phyloP scores from a whole-genome alignment of 2,888 invertebrate species.

The Carterocephalus palaemon region DNA sequence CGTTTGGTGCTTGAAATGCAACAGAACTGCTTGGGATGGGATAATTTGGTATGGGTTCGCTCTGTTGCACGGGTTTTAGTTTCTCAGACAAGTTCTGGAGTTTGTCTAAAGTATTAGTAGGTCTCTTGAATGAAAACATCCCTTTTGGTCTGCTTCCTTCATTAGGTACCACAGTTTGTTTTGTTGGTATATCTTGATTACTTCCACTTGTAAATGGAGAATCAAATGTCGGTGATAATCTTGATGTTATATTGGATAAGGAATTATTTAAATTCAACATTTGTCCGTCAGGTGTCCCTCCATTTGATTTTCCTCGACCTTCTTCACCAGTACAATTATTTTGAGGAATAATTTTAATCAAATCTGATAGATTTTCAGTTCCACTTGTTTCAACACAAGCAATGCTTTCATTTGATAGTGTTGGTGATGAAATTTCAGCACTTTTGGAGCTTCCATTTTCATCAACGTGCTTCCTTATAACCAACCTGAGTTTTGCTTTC shows the following conservation, averaged over 20 bases:
- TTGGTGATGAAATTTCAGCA: constrained; percentile 51
- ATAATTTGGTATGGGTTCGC: constrained; percentile 42
- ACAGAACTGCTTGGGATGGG: constrained; percentile 60
- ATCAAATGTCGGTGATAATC: neutral
- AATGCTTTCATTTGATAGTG: constrained; percentile 44
- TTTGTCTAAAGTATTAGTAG: constrained; percentile 63
- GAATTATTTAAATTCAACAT: neutral
- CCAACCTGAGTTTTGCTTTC: constrained; percentile 76
- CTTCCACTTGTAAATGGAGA: neutral
- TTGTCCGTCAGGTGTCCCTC: neutral
- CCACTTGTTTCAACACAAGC: constrained; percentile 47
- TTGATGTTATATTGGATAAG: neutral
- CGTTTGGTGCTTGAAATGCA: constrained; percentile 59
- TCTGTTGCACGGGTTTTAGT: constrained; percentile 51
- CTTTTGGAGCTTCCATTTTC: constrained; percentile 42
- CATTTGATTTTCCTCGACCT: too few relatives aligned
- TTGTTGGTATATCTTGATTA: neutral
- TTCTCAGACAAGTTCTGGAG: constrained; percentile 55
- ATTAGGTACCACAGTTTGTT: constrained; percentile 34
- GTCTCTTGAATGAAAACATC: constrained; percentile 68
- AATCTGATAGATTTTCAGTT: too few relatives aligned
- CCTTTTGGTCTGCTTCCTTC: constrained; percentile 52
- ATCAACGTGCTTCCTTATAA: too few relatives aligned
- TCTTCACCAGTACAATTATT: too few relatives aligned
- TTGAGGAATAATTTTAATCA: constrained; percentile 41